phyloP scores from a whole-genome alignment of 2,113 vertebrate genomes.

The Papio anubis region DNA sequence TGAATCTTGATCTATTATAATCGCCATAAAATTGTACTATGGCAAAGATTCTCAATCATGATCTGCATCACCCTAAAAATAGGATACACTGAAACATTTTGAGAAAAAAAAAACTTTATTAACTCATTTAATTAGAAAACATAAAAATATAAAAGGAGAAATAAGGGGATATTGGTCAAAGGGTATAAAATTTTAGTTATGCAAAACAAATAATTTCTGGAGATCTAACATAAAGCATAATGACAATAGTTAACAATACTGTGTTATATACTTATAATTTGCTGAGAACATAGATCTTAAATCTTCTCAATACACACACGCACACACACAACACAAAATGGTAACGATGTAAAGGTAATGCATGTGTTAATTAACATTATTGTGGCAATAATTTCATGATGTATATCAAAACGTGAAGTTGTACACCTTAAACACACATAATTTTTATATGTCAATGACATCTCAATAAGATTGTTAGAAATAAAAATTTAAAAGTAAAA shows the following conservation, averaged over 20 bases:
- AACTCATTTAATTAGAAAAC: background rate
- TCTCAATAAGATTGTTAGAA: background rate
- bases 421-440: background rate
- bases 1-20: constrained; percentile 80
- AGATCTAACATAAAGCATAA: too few species aligned
- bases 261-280: background rate
- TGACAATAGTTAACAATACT: background rate
- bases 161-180: background rate
- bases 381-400: background rate
- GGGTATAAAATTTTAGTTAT: background rate
- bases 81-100: background rate
- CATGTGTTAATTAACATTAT: background rate
- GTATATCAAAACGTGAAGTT: background rate
- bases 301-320: background rate
- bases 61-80: constrained; percentile 9
- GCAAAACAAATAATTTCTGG: background rate
- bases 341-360: background rate
- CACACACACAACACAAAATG: background rate
- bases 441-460: background rate
- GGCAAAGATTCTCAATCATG: constrained; percentile 78
- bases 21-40: constrained; percentile 79
- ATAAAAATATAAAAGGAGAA: background rate
- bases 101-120: background rate
- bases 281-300: background rate
- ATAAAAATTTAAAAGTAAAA: background rate